Evolutionary conservation across 2,797 vertebrate species (phyloP).

Genomic region (Podarcis siculus): DNA sequence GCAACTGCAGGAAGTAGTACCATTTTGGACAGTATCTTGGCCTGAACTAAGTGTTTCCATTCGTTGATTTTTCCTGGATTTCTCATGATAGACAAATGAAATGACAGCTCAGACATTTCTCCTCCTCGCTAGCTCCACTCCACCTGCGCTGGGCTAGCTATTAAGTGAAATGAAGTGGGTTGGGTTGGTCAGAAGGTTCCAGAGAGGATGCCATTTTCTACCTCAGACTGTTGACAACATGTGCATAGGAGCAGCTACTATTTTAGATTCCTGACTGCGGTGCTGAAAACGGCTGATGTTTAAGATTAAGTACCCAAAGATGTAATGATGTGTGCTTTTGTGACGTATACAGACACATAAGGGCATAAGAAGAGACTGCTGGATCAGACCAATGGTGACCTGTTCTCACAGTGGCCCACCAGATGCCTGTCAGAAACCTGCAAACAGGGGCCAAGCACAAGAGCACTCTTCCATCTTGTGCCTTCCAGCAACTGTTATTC

Average conservation of each 20-base stretch:
- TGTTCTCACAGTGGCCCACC: no score
- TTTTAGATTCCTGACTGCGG: background rate
- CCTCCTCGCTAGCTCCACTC: background rate
- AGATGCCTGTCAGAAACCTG: no score
- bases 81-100: background rate
- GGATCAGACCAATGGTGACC: no score
- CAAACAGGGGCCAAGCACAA: no score
- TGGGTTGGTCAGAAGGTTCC: background rate
- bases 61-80: background rate
- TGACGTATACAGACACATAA: background rate
- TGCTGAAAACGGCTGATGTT: background rate
- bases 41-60: background rate
- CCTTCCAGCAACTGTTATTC: no score
- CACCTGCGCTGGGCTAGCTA: background rate
- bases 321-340: background rate
- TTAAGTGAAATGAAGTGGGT: background rate
- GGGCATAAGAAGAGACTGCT: no score
- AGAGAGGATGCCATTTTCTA: background rate
- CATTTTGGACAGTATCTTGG: background rate
- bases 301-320: background rate
- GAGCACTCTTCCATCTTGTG: no score
- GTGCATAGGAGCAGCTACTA: no score
- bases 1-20: background rate
- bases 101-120: background rate
- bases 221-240: background rate